Conservation (phyloP, 1,140 invertebrate species). For the Penaeus japonicus region DNA sequence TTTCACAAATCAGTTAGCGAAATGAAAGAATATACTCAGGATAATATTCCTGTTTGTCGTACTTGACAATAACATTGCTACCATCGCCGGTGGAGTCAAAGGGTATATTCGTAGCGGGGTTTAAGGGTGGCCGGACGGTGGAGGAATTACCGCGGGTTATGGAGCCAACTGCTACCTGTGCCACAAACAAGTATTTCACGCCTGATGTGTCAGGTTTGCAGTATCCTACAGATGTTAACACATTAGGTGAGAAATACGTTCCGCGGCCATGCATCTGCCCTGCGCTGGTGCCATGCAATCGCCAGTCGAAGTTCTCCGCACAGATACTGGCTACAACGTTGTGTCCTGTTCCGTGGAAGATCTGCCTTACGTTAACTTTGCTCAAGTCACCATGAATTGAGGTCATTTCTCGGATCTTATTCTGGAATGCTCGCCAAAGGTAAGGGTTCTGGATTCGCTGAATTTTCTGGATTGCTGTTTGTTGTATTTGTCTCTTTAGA, state of each 20-base stretch:
- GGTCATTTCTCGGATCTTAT: conserved; percentile 40
- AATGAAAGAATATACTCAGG: background rate
- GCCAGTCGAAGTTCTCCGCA: conserved; percentile 57
- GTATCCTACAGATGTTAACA: background rate
- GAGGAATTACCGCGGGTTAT: background rate
- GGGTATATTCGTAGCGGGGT: conserved; percentile 18
- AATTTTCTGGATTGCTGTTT: background rate
- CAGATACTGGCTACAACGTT: conserved; percentile 43
- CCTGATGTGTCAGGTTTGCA: background rate
- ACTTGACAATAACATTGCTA: conserved; percentile 21
- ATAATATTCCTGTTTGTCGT: conserved; percentile 17
- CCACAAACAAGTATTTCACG: conserved; percentile 35
- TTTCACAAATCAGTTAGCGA: too few species aligned
- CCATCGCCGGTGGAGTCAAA: conserved; percentile 44
- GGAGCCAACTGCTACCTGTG: conserved; percentile 33
- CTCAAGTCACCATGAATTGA: background rate
- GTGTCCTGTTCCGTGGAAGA: conserved; percentile 52
- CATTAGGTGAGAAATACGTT: conserved; percentile 43
- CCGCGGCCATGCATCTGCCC: conserved; percentile 43
- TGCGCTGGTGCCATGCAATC: conserved; percentile 42
- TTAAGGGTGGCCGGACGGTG: conserved; percentile 38
- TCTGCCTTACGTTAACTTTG: conserved; percentile 17
- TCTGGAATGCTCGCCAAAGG: conserved; percentile 47
- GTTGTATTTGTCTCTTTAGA: background rate
- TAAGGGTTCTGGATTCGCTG: conserved; percentile 47